phyloP scores from a whole-genome alignment of 1,140 invertebrate species.

The honey bee (Apis mellifera) region Amel_HAv3.1 CM009941.2:12693001-12693500 shows the following conservation, averaged over 20 bases:
- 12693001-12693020: too few relatives aligned
- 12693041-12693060: too few relatives aligned
- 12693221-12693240: too few relatives aligned
- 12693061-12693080: too few relatives aligned
- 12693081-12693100: too few relatives aligned
- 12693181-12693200: too few relatives aligned
- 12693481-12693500: background rate
- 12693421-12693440: constrained; percentile 14
- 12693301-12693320: background rate
- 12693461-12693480: constrained; percentile 1
- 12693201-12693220: too few relatives aligned
- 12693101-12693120: too few relatives aligned
- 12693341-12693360: background rate
- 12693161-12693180: too few relatives aligned
- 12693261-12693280: background rate
- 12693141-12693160: too few relatives aligned
- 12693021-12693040: too few relatives aligned
- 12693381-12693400: background rate
- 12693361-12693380: constrained; percentile 29
- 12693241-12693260: background rate
- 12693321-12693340: background rate
- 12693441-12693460: constrained; percentile 13
- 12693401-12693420: background rate
- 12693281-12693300: background rate
- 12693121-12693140: too few relatives aligned